These are phyloP conservation scores for Ceyx melanurus DNA, from an alignment of 2,113 vertebrate species.

Conservation along the genomic window DNA sequence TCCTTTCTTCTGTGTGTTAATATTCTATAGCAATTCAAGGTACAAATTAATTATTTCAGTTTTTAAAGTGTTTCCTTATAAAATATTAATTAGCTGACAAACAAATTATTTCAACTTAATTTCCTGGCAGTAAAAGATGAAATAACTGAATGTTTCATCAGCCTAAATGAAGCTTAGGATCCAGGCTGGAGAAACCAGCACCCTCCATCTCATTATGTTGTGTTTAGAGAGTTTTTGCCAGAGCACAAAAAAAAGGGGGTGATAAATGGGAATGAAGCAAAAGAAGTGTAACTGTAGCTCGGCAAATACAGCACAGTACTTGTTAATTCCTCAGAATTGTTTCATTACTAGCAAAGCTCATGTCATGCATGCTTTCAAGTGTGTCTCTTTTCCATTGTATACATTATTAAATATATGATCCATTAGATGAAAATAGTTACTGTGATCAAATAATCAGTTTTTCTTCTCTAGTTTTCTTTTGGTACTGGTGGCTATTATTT, in stretches of 20 bases:
- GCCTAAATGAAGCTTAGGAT: not conserved
- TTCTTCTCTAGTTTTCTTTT: constrained; percentile 34
- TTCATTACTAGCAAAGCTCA: not conserved
- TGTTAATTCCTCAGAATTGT: not conserved
- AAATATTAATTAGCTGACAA: constrained; percentile 34
- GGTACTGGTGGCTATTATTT: constrained; percentile 5
- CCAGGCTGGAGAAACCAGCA: not conserved
- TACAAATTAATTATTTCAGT: constrained; percentile 24
- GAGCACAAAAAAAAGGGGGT: not conserved
- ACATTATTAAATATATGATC: constrained; percentile 30
- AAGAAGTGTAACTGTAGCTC: not conserved
- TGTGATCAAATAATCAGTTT: not conserved
- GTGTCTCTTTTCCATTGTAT: not conserved
- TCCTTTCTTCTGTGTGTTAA: not conserved
- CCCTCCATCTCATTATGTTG: not conserved
- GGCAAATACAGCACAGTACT: not conserved
- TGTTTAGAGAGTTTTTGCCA: not conserved
- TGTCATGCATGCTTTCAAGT: not conserved
- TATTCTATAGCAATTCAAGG: not conserved
- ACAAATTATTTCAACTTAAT: not conserved
- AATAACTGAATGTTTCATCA: not conserved
- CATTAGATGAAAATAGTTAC: constrained; percentile 2
- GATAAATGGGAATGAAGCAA: not conserved
- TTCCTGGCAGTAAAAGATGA: not conserved
- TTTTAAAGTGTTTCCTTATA: not conserved